These are phyloP conservation scores for Scaptodrosophila lebanonensis DNA, from an alignment of 1,140 invertebrate species.

Conservation along the genomic window DNA sequence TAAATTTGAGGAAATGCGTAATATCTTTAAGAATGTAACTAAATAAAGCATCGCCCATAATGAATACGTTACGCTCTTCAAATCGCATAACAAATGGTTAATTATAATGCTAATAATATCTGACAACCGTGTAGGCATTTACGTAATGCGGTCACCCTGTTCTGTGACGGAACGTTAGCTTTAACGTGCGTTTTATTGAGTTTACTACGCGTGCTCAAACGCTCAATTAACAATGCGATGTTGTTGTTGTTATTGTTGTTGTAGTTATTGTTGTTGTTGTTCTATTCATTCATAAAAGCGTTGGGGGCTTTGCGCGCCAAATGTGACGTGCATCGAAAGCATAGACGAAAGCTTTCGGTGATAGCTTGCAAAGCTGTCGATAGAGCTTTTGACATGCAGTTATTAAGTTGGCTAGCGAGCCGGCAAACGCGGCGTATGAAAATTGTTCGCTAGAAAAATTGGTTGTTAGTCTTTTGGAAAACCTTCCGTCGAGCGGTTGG, in stretches of 20 bases:
- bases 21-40: too few species aligned
- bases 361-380: conserved; percentile 15
- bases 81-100: too few species aligned
- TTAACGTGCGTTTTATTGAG: conserved; percentile 46
- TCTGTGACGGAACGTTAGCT: conserved; percentile 25
- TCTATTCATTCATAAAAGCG: conserved; percentile 57
- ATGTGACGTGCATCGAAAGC: conserved; percentile 18
- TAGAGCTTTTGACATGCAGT: conserved; percentile 29
- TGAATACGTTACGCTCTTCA: too few species aligned
- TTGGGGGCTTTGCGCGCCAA: conserved; percentile 40
- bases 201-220: too few species aligned
- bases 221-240: conserved; percentile 42
- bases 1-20: too few species aligned
- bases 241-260: too few species aligned
- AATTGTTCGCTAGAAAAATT: conserved; percentile 63
- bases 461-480: conserved; percentile 69
- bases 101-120: too few species aligned
- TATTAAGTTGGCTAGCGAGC: conserved; percentile 32
- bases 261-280: conserved; percentile 23
- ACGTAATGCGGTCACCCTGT: conserved; percentile 62
- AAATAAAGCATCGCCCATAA: too few species aligned
- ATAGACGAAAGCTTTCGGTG: conserved; percentile 34
- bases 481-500: conserved; percentile 65
- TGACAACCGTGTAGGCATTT: too few species aligned
- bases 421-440: conserved; percentile 61